phyloP scores from a whole-genome alignment of 2,888 invertebrate species.

The Tetragonisca angustula region DNA sequence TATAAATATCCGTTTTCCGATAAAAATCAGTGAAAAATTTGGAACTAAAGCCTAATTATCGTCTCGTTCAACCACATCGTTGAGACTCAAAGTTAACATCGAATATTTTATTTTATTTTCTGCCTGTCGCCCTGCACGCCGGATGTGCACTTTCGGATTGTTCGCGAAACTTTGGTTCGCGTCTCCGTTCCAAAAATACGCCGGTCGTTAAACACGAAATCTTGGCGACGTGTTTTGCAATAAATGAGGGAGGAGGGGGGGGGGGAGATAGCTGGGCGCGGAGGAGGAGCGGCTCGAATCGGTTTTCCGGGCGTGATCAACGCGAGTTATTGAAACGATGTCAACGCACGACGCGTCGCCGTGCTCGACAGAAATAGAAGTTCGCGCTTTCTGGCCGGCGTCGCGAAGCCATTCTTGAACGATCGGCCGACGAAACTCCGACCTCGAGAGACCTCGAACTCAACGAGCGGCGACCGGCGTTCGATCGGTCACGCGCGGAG shows the following conservation, averaged over 20 bases:
- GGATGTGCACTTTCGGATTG: conserved; percentile 3
- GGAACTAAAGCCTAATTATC: too few species aligned
- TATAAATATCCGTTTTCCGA: too few species aligned
- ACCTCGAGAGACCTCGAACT: conserved; percentile 52
- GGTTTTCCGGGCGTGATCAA: conserved; percentile 10
- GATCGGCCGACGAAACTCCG: conserved; percentile 50
- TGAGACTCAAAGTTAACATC: too few species aligned
- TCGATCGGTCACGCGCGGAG: conserved; percentile 12
- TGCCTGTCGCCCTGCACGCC: neutral
- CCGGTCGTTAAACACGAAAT: neutral
- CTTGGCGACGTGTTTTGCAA: neutral
- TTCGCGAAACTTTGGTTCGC: conserved; percentile 1
- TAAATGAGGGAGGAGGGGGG: rapidly evolving
- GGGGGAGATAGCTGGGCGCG: too few species aligned
- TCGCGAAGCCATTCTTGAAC: conserved; percentile 36
- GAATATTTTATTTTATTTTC: too few species aligned
- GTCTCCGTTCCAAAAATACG: conserved; percentile 17
- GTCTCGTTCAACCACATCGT: too few species aligned
- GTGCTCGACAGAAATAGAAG: conserved; percentile 52
- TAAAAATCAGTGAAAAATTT: too few species aligned
- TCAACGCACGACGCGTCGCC: conserved; percentile 31
- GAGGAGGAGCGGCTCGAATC: neutral
- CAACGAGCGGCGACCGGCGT: conserved; percentile 28
- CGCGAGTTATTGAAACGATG: conserved; percentile 39
- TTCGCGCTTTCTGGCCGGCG: neutral